Percentiles rank a stretch among this genome's conserved stretches.
phyloP scores from a whole-genome alignment of 1,140 invertebrate species.

The Gonioctena quinquepunctata region DNA sequence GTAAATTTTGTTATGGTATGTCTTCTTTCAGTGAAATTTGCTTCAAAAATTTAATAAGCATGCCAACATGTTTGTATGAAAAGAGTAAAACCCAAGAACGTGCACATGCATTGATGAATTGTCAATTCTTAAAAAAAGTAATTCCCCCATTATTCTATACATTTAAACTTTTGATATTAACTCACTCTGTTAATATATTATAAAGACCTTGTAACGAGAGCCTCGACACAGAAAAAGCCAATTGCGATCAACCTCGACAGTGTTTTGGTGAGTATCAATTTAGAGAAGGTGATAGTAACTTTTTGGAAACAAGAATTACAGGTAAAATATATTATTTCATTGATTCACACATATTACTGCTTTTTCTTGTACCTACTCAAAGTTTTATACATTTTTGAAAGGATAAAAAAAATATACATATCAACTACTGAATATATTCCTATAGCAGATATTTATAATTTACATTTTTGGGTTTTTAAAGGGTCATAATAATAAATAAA shows the following conservation, averaged over 20 bases:
- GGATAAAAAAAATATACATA: no score
- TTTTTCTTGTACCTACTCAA: no score
- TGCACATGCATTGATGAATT: not conserved
- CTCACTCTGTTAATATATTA: constrained; percentile 55
- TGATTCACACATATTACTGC: not conserved
- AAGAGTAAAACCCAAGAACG: not conserved
- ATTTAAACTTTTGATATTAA: constrained; percentile 52
- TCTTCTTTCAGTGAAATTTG: no score
- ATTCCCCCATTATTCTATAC: not conserved
- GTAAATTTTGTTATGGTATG: no score
- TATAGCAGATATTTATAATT: no score
- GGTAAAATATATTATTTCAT: constrained; percentile 3
- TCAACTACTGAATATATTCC: no score
- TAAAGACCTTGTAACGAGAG: constrained; percentile 53
- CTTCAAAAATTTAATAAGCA: no score
- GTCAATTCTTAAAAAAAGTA: not conserved
- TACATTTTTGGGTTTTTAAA: no score
- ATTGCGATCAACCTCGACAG: constrained; percentile 30
- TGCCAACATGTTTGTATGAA: no score
- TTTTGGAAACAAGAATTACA: not conserved
- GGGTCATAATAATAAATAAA: no score
- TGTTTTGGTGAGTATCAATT: constrained; percentile 41
- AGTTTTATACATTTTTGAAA: no score
- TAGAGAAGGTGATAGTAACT: constrained; percentile 23
- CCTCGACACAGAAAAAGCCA: constrained; percentile 36